Evolutionary conservation across 2,113 vertebrate genomes (phyloP).

Genomic region (Hyaena hyaena): DNA sequence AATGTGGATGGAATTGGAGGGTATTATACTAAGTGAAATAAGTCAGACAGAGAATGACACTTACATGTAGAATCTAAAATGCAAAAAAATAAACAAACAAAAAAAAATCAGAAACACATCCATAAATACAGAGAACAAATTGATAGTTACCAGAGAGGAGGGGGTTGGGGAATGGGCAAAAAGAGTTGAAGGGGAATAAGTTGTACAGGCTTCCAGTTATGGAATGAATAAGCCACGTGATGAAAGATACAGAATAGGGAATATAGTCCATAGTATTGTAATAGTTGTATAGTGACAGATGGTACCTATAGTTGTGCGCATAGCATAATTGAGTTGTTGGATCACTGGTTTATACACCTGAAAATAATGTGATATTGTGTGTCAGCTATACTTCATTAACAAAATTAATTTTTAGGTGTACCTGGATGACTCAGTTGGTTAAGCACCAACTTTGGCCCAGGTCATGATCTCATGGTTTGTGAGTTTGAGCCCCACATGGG

Average conservation of each 20-base stretch:
- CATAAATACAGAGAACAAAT: neutral
- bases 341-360: neutral
- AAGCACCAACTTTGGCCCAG: too few species aligned
- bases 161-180: neutral
- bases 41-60: neutral
- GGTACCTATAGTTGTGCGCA: neutral
- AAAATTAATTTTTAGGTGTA: neutral
- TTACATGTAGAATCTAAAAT: neutral
- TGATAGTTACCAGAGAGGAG: neutral
- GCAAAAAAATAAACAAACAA: neutral
- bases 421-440: too few species aligned
- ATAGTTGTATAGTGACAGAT: neutral
- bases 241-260: neutral
- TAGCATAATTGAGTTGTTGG: neutral
- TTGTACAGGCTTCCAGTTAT: neutral
- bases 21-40: neutral
- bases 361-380: neutral
- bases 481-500: too few species aligned
- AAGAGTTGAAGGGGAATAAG: neutral
- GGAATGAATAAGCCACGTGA: neutral
- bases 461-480: too few species aligned
- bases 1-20: neutral
- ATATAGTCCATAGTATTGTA: neutral
- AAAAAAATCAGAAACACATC: neutral
- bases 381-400: neutral